A percentile compares a stretch with the other conserved stretches of the same genome.
phyloP scores from a whole-genome alignment of 2,797 vertebrate species.

The Lepus townsendii region DNA sequence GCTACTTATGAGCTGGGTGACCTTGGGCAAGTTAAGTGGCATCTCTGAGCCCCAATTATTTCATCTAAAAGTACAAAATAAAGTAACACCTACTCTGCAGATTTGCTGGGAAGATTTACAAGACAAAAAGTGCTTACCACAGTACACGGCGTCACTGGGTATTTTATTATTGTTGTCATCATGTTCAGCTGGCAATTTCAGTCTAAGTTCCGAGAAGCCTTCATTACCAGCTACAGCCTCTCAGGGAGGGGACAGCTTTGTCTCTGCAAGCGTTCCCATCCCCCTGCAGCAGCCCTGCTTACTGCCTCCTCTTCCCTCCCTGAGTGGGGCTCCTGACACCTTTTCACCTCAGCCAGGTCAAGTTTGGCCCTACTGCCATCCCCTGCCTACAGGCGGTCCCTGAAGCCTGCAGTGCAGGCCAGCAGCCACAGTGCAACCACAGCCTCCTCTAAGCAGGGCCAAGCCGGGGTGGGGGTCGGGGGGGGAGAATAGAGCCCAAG shows the following conservation, averaged over 20 bases:
- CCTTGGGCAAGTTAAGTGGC: slow-evolving; percentile 18
- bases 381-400: not conserved
- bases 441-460: not conserved
- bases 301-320: not conserved
- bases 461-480: not conserved
- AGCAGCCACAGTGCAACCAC: not conserved
- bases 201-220: slow-evolving; percentile 55
- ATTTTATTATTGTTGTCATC: not conserved
- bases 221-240: not conserved
- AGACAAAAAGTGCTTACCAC: not conserved
- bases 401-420: not conserved
- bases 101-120: not conserved
- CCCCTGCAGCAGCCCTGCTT: not conserved
- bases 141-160: not conserved
- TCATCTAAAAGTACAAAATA: not conserved
- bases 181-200: not conserved
- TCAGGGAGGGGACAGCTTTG: not conserved
- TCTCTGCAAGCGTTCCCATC: not conserved
- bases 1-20: slow-evolving; percentile 4
- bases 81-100: not conserved
- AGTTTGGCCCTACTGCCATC: not conserved
- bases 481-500: not conserved
- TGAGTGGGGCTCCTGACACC: not conserved
- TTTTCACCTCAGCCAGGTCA: not conserved
- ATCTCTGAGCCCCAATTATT: not conserved